Percentiles rank a stretch among this genome's conserved stretches.
These are phyloP conservation scores for Leiothrix lutea DNA, from an alignment of 2,113 vertebrate species.

Conservation along the genomic window DNA sequence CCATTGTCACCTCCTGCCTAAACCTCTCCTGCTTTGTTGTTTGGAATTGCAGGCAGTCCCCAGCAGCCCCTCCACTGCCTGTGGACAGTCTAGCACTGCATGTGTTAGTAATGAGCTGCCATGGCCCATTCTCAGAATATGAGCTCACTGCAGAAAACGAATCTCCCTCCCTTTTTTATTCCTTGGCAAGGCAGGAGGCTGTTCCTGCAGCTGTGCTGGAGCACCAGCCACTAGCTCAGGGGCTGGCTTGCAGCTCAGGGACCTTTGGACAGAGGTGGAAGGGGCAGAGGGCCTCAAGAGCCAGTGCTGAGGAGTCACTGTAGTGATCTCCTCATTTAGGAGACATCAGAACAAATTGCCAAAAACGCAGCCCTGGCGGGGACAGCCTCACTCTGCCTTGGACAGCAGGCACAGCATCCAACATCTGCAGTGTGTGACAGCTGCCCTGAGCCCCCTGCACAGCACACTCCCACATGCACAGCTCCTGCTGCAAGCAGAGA, in stretches of 20 bases:
- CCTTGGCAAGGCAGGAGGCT: not conserved
- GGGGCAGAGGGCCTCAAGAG: not conserved
- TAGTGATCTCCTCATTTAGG: not conserved
- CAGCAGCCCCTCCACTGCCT: not conserved
- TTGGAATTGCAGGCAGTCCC: not conserved
- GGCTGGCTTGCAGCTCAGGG: not conserved
- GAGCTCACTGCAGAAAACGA: not conserved
- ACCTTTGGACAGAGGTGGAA: not conserved
- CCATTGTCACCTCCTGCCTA: not conserved
- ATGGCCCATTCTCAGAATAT: not conserved
- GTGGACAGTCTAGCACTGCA: not conserved
- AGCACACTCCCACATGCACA: not conserved
- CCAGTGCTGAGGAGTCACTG: accelerated
- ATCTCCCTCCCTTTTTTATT: not conserved
- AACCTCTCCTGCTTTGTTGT: not conserved
- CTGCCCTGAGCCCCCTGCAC: not conserved
- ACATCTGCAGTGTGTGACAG: accelerated
- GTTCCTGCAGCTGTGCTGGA: not conserved
- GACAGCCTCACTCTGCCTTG: not conserved
- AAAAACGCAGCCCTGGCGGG: accelerated
- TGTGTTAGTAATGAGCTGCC: not conserved
- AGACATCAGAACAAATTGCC: not conserved
- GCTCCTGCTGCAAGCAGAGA: not conserved
- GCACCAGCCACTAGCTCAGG: accelerated
- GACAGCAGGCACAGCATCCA: accelerated